Percentiles rank a stretch among this genome's conserved stretches.
These are phyloP conservation scores for Argyrosomus japonicus DNA, from an alignment of 2,113 vertebrate species.

Conservation along the genomic window DNA sequence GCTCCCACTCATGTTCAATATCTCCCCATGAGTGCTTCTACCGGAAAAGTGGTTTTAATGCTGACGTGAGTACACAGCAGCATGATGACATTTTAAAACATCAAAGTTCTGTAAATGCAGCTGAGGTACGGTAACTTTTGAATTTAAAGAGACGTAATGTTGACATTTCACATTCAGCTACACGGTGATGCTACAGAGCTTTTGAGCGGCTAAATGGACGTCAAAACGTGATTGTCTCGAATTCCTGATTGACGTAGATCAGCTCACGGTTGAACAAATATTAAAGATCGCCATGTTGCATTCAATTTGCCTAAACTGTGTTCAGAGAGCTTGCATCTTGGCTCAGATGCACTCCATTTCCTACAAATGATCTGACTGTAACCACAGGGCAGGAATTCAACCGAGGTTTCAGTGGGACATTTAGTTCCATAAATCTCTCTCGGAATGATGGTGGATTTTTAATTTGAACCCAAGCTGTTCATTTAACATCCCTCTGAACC, in stretches of 20 bases:
- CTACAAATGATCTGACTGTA: neutral
- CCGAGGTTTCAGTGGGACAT: neutral
- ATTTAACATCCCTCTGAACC: constrained; percentile 16
- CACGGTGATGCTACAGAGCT: no score
- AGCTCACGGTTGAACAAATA: neutral
- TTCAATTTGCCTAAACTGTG: neutral
- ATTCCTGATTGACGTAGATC: neutral
- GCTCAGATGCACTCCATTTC: neutral
- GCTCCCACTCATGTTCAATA: neutral
- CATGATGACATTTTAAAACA: neutral
- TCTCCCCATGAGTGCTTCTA: no score
- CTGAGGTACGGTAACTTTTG: neutral
- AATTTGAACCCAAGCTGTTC: neutral
- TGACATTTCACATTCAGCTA: no score
- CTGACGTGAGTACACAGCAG: neutral
- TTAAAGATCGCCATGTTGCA: neutral
- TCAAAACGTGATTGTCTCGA: neutral
- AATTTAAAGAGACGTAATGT: neutral
- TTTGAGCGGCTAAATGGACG: neutral
- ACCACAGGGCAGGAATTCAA: neutral
- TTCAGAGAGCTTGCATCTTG: neutral
- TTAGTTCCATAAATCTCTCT: neutral
- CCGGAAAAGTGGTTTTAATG: neutral
- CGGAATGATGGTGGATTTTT: neutral
- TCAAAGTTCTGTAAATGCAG: neutral